Base-by-base conservation (phyloP, 2,888 invertebrate genomes). In the Melinaea menophilus region DNA sequence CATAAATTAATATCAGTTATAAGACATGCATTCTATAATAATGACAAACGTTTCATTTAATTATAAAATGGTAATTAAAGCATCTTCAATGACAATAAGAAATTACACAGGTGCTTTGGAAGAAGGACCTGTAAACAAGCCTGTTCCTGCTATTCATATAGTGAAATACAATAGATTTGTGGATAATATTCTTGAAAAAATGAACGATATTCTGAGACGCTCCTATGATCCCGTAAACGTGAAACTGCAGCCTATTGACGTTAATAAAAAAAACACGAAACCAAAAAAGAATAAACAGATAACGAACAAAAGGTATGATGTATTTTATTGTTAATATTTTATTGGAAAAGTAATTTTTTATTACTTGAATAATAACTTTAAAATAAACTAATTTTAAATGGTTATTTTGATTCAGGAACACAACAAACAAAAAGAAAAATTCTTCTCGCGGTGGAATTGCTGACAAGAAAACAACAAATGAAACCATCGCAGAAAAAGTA, bases 141-240 rank as follows among this genome's bases (percentile, higher is more conserved):
- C 73, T 56, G 71, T 95, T 69, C 94, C 96, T 47, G 93, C 95
- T 9, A 92, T 94, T 66, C 94, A 95, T 87, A 94, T 95, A 45
- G 92, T 94, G 59, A 96, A 96, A 78, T 96, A 96, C 90, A 97
- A 97, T 86, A 93, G 94, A 71, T 96, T 96, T 82, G 95, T 96
- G 63, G 97, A 97, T 85, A 95, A 94, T 73, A 95, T 96, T 71
- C 91, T 96, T 69, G 93, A 93, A 63, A 93, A 95, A 73, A 96
- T 97, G 86, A 97, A 96, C 85, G 94, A 94, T 72, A 95, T 96
- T 65, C 86, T 97, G 69, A 92, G 94, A 58, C 92, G 93, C 69
- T 95, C 95, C 58, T 97, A 96, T 84, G 96, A 97, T 79, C 96
- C 96, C 0, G 96, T 97, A 63, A 94, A 95, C 70, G 96, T 97